Evolutionary conservation across 2,113 vertebrate species (phyloP).

Genomic region (Acanthochromis polyacanthus): DNA sequence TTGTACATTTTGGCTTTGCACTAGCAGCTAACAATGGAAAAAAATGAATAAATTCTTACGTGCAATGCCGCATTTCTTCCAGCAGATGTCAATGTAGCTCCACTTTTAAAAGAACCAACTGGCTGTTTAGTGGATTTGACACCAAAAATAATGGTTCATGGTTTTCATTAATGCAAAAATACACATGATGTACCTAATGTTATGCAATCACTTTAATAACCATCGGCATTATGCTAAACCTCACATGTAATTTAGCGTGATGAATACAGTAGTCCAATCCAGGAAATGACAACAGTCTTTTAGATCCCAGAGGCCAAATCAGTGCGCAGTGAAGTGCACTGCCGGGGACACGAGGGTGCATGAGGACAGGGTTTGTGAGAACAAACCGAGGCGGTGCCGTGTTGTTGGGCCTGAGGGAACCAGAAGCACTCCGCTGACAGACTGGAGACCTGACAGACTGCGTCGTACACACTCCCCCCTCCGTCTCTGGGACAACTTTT

Average conservation of each 20-base stretch:
- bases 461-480: slow-evolving; percentile 51
- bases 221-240: slow-evolving; percentile 34
- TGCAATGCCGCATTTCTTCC: slow-evolving; percentile 42
- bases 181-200: not conserved
- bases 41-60: slow-evolving; percentile 9
- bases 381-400: slow-evolving; percentile 41
- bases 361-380: slow-evolving; percentile 67
- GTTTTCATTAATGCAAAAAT: slow-evolving; percentile 12
- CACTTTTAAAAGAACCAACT: slow-evolving; percentile 26
- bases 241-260: slow-evolving; percentile 24
- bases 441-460: slow-evolving; percentile 70
- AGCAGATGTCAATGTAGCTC: slow-evolving; percentile 74
- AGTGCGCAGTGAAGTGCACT: slow-evolving; percentile 57
- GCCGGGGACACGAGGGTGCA: slow-evolving; percentile 66
- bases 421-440: slow-evolving; percentile 64
- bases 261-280: not conserved
- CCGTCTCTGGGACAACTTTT: slow-evolving; percentile 21
- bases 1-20: not conserved
- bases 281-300: slow-evolving; percentile 31
- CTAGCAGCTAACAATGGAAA: not conserved
- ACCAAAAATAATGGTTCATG: not conserved
- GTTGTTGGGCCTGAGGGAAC: slow-evolving; percentile 51
- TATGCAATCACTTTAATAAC: slow-evolving; percentile 29
- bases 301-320: slow-evolving; percentile 46
- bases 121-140: too few species aligned